A percentile compares a stretch with the other conserved stretches of the same genome.
phyloP scores from a whole-genome alignment of 2,797 vertebrate genomes.

The Notolepis coatsorum region DNA sequence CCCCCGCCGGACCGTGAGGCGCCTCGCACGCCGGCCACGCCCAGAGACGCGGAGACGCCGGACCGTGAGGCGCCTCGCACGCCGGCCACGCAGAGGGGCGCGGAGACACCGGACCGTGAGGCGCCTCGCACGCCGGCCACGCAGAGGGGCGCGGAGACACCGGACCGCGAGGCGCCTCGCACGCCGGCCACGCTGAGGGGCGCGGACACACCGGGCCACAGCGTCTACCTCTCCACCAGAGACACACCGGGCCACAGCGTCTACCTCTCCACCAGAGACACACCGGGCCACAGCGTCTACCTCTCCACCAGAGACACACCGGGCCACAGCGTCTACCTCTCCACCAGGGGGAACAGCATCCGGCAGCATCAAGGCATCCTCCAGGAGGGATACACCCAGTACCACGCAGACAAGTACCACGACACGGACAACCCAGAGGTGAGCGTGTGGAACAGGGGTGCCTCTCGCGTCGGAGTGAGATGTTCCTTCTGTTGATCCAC shows the following conservation, averaged over 20 bases:
- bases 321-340: conserved; percentile 70
- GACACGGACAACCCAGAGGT: conserved; percentile 90
- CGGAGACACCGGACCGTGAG: conserved; percentile 29
- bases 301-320: too few species aligned
- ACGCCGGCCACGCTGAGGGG: conserved; percentile 8
- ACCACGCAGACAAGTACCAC: conserved; percentile 85
- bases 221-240: too few species aligned
- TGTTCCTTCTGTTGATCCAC: too few species aligned
- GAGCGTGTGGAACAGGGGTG: too few species aligned
- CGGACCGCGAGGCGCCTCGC: too few species aligned
- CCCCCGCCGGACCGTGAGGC: conserved; percentile 34
- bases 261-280: too few species aligned
- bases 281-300: too few species aligned
- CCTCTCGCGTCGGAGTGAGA: too few species aligned
- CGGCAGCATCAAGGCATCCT: conserved; percentile 83
- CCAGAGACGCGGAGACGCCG: too few species aligned
- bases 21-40: too few species aligned
- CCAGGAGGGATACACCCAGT: conserved; percentile 87
- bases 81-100: conserved; percentile 5
- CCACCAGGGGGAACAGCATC: conserved; percentile 81
- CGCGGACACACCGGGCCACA: too few species aligned
- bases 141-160: conserved; percentile 14
- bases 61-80: conserved; percentile 28
- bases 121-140: conserved; percentile 20
- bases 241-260: too few species aligned